Evolutionary conservation across 1,140 invertebrate genomes (phyloP), one percentile per base, ranked within the genome.

Genomic region (Meloidogyne floridensis): DNA sequence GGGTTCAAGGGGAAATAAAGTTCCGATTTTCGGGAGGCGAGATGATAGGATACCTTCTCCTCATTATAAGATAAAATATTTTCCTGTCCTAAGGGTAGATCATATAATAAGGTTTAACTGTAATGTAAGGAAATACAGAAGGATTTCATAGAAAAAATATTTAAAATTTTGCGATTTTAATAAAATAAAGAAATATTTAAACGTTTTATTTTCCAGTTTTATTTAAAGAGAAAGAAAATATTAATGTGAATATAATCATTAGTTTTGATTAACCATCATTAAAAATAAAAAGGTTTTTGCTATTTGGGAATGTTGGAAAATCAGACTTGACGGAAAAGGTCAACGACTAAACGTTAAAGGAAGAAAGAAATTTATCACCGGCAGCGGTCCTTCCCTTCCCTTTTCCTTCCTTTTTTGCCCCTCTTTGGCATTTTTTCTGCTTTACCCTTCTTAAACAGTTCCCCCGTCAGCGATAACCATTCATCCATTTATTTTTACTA

Each of bases 311-410:
- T 65, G 59, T 65, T 65, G 59, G 59, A 11, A 18, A 18, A 65
- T 65, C 59, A 65, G 59, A 65, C 59, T 47, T 65, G 59, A 65
- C 59, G 59, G 59, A 65, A 65, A 65, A 65, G 59, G 59, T 65
- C 59, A 65, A 65, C 59, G n/a, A 65, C 59, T 65, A 65, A 32
- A 32, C 32, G 2, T 32, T 32, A 32, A 32, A 32, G 32, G 32
- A 32, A 65, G 59, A 6, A 65, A 18, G 59, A 6, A 2, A 6
- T 65, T 65, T n/a, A 6, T 59, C n/a, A n/a, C 59, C 59, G 59
- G 56, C 56, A 59, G 56, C 56, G 13, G n/a, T 65, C 15, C 15
- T 65, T n/a, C 3, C n/a, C 4, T 5, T 11, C 10, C 15, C 5
- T 65, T n/a, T 2, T 13, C 8, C 56, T 15, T 9, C 9, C 9